Base-by-base conservation (phyloP, 2,797 vertebrate genomes). In the Arctocebus calabarensis region DNA sequence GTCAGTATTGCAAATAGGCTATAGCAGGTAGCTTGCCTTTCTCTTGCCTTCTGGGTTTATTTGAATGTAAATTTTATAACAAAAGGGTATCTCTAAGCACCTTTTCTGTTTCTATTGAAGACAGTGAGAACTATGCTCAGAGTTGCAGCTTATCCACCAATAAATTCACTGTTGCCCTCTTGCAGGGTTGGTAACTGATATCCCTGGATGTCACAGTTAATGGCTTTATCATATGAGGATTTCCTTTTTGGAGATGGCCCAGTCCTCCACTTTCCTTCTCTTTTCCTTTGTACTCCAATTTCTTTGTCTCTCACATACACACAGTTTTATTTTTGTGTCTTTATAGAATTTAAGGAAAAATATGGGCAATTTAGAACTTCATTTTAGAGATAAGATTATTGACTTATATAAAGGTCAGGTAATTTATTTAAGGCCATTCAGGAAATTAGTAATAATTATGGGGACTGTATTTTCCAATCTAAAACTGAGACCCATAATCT, bases 1-100 rank as follows among this genome's bases (percentile, higher is more conserved):
- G 97, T 81, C 45, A 70, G 59, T 84, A 84, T 97, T 97, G 84
- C 91, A 98, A 98, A 97, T 88, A 94, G 79, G 25, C 75, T 93
- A 43, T 27, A 92, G 85, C 70, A 96, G 84, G 34, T 74, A 66
- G 87, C 34, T 95, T 89, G 27, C 90, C 96, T 97, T 95, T 93
- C 77, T 97, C 86, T 83, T 95, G 92, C 43, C 79, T 94, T 97
- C 92, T 97, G 97, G 96, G 96, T 87, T 95, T 97, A 94, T 98
- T 97, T 98, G 91, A 98, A 93, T 97, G 73, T 95, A 97, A 94
- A 83, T 97, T 0, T 11, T 64, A 88, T 88, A 94, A 88, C 3
- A 83, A 97, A 97, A 96, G 0, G 34, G 37, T 12, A 0, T 97
- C 92, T 97, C 57, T 93, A 91, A 97, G 93, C n/a, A 45, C 48